Conservation (phyloP, 1,140 invertebrate genomes). For the Archivesica marissinica region DNA sequence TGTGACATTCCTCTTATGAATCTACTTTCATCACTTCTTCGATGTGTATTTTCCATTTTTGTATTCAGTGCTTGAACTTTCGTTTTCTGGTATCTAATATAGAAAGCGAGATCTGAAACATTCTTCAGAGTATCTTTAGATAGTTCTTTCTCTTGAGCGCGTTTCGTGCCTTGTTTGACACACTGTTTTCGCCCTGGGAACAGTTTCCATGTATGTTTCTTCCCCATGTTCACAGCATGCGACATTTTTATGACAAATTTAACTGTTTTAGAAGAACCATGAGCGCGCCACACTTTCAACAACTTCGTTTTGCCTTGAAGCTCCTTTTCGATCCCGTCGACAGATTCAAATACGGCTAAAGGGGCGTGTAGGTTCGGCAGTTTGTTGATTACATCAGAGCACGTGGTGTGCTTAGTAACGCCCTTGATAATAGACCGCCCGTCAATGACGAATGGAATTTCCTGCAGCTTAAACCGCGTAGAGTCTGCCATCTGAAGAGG, state of each 20-base stretch:
- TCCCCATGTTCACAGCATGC: neutral
- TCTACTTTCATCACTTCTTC: neutral
- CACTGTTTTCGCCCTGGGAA: neutral
- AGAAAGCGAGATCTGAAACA: slow-evolving; percentile 58
- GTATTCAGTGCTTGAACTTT: slow-evolving; percentile 9
- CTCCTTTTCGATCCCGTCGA: slow-evolving; percentile 50
- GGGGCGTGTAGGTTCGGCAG: slow-evolving; percentile 36
- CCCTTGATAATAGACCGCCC: slow-evolving; percentile 19
- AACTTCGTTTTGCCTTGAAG: slow-evolving; percentile 46
- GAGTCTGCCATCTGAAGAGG: slow-evolving; percentile 39
- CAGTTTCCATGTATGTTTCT: slow-evolving; percentile 6
- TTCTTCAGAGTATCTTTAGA: slow-evolving; percentile 41
- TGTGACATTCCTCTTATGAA: slow-evolving; percentile 24
- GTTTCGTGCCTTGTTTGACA: neutral
- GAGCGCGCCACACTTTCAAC: slow-evolving; percentile 48
- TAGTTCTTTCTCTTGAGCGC: neutral
- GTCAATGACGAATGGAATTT: slow-evolving; percentile 55
- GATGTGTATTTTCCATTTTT: neutral
- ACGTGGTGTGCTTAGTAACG: slow-evolving; percentile 55
- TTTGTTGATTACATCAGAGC: slow-evolving; percentile 50
- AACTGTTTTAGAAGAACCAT: slow-evolving; percentile 28
- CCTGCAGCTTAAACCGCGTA: slow-evolving; percentile 4
- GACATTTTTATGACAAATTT: slow-evolving; percentile 46
- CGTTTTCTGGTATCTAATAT: slow-evolving; percentile 44
- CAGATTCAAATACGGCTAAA: slow-evolving; percentile 39